A percentile compares a stretch with the other conserved stretches of the same genome.
phyloP scores from a whole-genome alignment of 2,888 invertebrate species.

The Drosophila subquinaria region DNA sequence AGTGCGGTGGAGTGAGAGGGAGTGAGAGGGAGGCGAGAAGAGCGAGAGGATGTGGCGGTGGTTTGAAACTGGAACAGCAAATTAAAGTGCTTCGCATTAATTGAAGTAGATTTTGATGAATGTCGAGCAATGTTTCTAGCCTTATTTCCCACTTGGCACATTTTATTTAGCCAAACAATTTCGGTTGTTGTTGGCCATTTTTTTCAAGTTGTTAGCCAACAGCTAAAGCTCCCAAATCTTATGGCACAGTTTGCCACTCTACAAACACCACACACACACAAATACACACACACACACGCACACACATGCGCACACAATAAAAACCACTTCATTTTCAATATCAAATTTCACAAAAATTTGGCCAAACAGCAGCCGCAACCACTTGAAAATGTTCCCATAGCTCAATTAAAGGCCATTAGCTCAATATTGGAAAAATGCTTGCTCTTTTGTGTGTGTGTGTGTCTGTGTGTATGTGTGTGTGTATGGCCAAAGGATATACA shows the following conservation, averaged over 20 bases:
- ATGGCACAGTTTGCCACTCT: conserved; percentile 53
- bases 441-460: neutral
- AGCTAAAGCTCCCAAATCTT: conserved; percentile 30
- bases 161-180: conserved; percentile 15
- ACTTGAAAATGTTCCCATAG: conserved; percentile 78
- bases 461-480: conserved; percentile 17
- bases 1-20: neutral
- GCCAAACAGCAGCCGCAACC: conserved; percentile 76
- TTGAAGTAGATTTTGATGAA: conserved; percentile 57
- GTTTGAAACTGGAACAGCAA: conserved; percentile 63
- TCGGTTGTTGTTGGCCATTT: conserved; percentile 15
- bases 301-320: conserved; percentile 20
- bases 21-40: neutral
- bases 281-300: conserved; percentile 14
- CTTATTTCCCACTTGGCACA: conserved; percentile 29
- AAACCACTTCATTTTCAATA: conserved; percentile 72
- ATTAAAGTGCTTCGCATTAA: conserved; percentile 62
- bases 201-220: conserved; percentile 24
- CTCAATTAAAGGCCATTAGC: conserved; percentile 81
- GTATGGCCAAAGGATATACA: conserved; percentile 78
- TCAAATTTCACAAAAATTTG: conserved; percentile 68
- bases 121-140: conserved; percentile 29
- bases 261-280: conserved; percentile 45
- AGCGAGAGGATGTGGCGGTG: conserved; percentile 3
- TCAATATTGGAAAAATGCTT: conserved; percentile 55